A percentile compares a stretch with the other conserved stretches of the same genome.
These are phyloP conservation scores for Drosophila siamana DNA, from an alignment of 2,888 invertebrate species.

Conservation along the genomic window DNA sequence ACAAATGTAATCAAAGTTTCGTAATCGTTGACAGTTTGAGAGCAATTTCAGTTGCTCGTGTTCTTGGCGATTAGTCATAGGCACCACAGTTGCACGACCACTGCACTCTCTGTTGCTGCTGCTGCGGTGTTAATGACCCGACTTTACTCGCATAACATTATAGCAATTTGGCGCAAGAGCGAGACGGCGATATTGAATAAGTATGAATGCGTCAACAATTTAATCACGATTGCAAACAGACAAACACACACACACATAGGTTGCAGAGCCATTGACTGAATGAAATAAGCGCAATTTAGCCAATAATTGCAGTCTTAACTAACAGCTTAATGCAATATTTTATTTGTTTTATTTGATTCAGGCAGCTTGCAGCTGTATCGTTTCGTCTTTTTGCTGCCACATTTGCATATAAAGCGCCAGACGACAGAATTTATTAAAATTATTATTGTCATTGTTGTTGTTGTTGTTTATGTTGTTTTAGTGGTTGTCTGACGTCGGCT, in stretches of 20 bases:
- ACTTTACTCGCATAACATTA: conserved; percentile 43
- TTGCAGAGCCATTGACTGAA: conserved; percentile 55
- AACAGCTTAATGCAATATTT: not conserved
- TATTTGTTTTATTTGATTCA: not conserved
- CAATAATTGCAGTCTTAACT: not conserved
- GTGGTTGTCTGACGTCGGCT: conserved; percentile 9
- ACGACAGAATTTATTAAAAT: conserved; percentile 18
- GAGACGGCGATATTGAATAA: conserved; percentile 26
- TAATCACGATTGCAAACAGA: conserved; percentile 3
- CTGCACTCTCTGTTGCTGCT: conserved; percentile 15
- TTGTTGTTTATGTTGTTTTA: conserved; percentile 29
- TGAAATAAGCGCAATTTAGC: conserved; percentile 35
- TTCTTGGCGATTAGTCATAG: conserved; percentile 39
- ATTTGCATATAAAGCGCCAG: conserved; percentile 65
- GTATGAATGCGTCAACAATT: conserved; percentile 17
- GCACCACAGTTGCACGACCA: conserved; percentile 34
- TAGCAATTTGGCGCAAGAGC: conserved; percentile 41
- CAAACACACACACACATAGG: conserved; percentile 33
- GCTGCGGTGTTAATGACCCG: conserved; percentile 76
- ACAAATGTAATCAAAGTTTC: not conserved
- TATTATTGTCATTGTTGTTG: conserved; percentile 6
- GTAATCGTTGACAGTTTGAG: conserved; percentile 1
- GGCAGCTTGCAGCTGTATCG: conserved; percentile 35
- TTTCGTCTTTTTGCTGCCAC: conserved; percentile 13
- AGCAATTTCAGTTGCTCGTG: not conserved